A percentile compares a stretch with the other conserved stretches of the same genome.
Evolutionary conservation across 2,888 invertebrate genomes (phyloP).

Genomic region (Nemapogon koenigi): DNA sequence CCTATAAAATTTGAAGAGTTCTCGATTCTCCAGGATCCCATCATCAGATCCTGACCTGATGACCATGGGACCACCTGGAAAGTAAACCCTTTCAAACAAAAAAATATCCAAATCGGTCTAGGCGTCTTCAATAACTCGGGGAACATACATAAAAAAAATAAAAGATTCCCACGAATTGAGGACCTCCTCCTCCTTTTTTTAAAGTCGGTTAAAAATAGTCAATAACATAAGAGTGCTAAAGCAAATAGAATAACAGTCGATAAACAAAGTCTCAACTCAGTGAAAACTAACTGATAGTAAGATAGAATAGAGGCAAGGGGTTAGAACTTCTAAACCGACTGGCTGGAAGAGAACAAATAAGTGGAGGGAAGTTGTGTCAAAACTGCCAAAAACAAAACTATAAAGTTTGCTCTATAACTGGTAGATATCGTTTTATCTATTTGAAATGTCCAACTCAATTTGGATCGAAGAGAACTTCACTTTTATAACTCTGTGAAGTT

Average conservation of each 20-base stretch:
- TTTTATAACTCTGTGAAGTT: conserved; percentile 29
- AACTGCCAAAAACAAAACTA: conserved; percentile 67
- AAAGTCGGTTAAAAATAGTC: no score
- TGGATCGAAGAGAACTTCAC: conserved; percentile 31
- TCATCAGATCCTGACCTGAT: no score
- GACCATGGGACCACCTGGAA: no score
- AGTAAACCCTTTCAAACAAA: no score
- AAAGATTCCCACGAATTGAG: no score
- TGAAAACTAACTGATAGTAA: conserved; percentile 46
- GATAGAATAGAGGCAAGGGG: conserved; percentile 43
- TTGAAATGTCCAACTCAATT: conserved; percentile 59
- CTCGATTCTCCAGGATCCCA: no score
- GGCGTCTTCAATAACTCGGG: no score
- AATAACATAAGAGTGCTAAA: no score
- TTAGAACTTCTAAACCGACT: conserved; percentile 54
- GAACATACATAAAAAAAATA: no score
- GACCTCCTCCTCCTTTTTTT: no score
- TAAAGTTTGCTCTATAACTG: conserved; percentile 60
- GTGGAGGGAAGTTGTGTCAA: conserved; percentile 59
- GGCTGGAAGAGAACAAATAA: conserved; percentile 60
- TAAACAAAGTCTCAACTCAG: conserved; percentile 35
- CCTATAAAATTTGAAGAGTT: no score
- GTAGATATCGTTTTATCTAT: conserved; percentile 58
- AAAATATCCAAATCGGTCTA: no score
- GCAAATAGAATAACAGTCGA: conserved; percentile 24